These are phyloP conservation scores for Vanessa tameamea DNA, from an alignment of 1,140 invertebrate species.

Conservation along the genomic window DNA sequence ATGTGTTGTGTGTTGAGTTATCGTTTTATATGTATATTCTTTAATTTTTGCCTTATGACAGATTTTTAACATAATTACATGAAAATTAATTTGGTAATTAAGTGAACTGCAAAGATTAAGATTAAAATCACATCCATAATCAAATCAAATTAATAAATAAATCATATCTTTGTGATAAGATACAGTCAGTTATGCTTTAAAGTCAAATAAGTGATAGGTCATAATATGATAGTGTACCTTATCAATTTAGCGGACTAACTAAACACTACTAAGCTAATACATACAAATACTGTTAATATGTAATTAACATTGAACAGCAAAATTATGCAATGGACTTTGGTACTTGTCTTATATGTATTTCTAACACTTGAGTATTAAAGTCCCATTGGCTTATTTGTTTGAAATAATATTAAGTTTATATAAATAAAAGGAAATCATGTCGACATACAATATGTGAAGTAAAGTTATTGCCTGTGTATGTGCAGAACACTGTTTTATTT, in stretches of 20 bases:
- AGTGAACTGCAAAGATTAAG: background rate
- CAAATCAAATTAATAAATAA: constrained; percentile 13
- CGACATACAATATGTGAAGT: too few species aligned
- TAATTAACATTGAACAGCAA: too few species aligned
- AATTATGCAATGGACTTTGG: too few species aligned
- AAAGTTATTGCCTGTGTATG: too few species aligned
- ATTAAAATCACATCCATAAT: constrained; percentile 7
- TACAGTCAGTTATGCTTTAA: background rate
- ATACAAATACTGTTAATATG: too few species aligned
- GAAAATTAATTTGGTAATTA: background rate
- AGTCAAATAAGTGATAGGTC: constrained; percentile 18
- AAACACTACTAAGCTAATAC: background rate
- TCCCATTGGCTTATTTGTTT: too few species aligned
- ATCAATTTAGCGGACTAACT: background rate
- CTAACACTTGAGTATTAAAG: too few species aligned
- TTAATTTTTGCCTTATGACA: background rate
- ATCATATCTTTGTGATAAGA: constrained; percentile 18
- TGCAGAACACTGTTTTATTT: too few species aligned
- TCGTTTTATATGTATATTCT: background rate
- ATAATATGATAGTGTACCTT: background rate
- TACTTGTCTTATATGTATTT: too few species aligned
- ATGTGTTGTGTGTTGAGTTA: too few species aligned
- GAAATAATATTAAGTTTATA: too few species aligned
- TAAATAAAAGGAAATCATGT: too few species aligned
- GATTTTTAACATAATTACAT: background rate